phyloP scores from a whole-genome alignment of 2,113 vertebrate species.

The Psammodynastes pulverulentus region DNA sequence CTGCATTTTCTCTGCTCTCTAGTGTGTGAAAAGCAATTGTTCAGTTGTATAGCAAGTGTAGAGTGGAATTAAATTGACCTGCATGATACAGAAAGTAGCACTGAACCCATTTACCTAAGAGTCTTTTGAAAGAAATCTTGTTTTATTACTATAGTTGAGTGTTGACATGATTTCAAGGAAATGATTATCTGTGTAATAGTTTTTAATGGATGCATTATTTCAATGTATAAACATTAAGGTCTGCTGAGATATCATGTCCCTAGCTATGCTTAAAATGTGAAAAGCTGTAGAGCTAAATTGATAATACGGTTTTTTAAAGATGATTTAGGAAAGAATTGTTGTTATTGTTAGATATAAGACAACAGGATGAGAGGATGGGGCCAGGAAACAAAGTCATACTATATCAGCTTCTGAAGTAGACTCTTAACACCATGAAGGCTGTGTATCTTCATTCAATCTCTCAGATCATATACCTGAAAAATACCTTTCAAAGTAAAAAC shows the following conservation, averaged over 20 bases:
- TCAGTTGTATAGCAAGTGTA: slow-evolving; percentile 67
- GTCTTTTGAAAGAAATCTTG: slow-evolving; percentile 69
- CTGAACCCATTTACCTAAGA: slow-evolving; percentile 70
- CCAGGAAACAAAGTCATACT: fast-evolving
- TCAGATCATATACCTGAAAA: not conserved
- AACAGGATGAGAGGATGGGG: fast-evolving
- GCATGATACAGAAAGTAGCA: slow-evolving; percentile 58
- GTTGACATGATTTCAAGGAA: slow-evolving; percentile 71
- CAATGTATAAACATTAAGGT: slow-evolving; percentile 38
- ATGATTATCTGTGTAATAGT: slow-evolving; percentile 64
- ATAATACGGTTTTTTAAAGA: fast-evolving
- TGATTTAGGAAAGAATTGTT: not conserved
- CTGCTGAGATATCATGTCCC: not conserved
- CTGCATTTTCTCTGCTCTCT: slow-evolving; percentile 63
- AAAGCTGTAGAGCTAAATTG: fast-evolving
- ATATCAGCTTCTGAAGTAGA: not conserved
- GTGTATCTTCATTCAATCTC: not conserved
- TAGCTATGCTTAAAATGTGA: not conserved
- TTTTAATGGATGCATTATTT: slow-evolving; percentile 39
- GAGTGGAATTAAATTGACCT: slow-evolving; percentile 74
- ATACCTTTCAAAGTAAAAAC: not conserved
- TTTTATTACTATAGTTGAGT: slow-evolving; percentile 65
- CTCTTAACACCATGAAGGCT: not conserved
- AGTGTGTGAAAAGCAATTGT: slow-evolving; percentile 71
- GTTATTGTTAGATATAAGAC: not conserved